These are phyloP conservation scores for Habrosyne pyritoides DNA, from an alignment of 2,888 invertebrate genomes.

Conservation along the genomic window DNA sequence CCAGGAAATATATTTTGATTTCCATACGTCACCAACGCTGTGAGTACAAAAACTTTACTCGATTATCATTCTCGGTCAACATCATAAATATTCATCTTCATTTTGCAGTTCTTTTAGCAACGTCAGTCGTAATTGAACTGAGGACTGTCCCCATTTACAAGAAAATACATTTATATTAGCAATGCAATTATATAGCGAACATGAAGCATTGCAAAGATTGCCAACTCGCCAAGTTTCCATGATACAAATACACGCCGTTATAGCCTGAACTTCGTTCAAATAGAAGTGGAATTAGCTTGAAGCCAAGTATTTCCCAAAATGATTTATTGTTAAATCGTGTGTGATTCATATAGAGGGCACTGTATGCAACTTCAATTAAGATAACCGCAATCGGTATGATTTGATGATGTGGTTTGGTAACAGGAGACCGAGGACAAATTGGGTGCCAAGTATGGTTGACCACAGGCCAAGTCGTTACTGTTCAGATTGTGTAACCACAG, in stretches of 20 bases:
- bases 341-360: background rate
- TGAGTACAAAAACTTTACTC: background rate
- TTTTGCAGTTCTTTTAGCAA: too few species aligned
- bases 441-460: slow-evolving; percentile 6
- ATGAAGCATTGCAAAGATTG: background rate
- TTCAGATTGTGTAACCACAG: slow-evolving; percentile 1
- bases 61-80: background rate
- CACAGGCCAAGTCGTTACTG: slow-evolving; percentile 7
- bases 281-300: background rate
- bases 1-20: too few species aligned
- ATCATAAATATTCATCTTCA: background rate
- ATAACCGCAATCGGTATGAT: slow-evolving; percentile 33
- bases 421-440: slow-evolving; percentile 13
- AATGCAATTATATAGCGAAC: slow-evolving; percentile 6
- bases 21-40: background rate
- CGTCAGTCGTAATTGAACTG: background rate
- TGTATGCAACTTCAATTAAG: slow-evolving; percentile 33
- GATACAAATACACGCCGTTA: background rate
- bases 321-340: background rate
- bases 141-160: background rate
- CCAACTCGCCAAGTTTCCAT: background rate
- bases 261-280: background rate
- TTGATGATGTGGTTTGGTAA: slow-evolving; percentile 17
- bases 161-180: background rate
- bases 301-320: background rate